Conservation (phyloP, 2,888 invertebrate species). For the Psylliodes chrysocephalus region DNA sequence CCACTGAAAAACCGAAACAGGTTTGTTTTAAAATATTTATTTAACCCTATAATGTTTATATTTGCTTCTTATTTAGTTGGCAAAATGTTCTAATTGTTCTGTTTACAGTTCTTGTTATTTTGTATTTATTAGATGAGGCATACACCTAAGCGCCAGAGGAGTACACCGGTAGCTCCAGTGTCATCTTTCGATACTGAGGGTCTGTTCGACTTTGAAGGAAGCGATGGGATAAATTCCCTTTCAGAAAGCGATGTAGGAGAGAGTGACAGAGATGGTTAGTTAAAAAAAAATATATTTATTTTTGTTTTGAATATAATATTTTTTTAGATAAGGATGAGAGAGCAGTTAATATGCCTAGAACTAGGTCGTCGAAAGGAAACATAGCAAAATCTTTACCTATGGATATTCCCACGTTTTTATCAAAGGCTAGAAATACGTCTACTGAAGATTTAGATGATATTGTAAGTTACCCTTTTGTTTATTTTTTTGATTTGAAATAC, state of each 20-base stretch:
- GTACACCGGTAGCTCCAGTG: constrained; percentile 41
- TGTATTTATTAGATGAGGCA: constrained; percentile 37
- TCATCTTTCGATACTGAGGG: constrained; percentile 72
- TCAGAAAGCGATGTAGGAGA: constrained; percentile 78
- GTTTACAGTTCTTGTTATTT: no score
- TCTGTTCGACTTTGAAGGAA: constrained; percentile 82
- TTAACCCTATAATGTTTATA: no score
- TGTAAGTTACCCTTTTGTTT: no score
- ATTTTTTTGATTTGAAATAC: no score
- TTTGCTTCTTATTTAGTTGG: no score
- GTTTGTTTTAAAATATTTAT: no score
- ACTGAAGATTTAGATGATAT: constrained; percentile 65
- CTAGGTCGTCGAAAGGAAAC: constrained; percentile 61
- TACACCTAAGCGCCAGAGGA: constrained; percentile 53
- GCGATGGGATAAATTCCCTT: constrained; percentile 66
- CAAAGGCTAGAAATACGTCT: constrained; percentile 50
- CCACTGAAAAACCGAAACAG: constrained; percentile 25
- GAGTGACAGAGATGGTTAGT: constrained; percentile 73
- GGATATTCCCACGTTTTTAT: constrained; percentile 74
- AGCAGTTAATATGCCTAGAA: constrained; percentile 61
- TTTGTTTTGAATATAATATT: background rate
- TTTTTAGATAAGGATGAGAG: constrained; percentile 40
- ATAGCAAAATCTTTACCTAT: constrained; percentile 84
- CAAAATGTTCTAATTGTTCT: no score
- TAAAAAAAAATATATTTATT: background rate